phyloP scores from a whole-genome alignment of 2,113 vertebrate species.

The Nerophis lumbriciformis region DNA sequence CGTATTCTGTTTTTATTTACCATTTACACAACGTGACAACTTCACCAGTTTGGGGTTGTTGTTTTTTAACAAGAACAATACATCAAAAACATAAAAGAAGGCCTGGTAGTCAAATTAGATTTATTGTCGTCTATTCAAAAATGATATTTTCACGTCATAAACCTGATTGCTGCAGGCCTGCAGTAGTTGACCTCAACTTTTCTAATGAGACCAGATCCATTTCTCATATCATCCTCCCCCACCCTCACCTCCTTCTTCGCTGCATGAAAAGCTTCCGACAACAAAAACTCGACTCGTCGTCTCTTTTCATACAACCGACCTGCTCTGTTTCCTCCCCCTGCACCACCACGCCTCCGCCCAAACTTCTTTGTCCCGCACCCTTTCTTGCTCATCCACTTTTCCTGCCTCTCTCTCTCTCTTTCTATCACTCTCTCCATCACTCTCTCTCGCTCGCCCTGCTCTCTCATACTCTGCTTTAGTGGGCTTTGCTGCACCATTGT shows the following conservation, averaged over 20 bases:
- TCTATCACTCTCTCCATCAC: slow-evolving; percentile 22
- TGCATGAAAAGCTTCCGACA: slow-evolving; percentile 36
- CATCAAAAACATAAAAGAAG: too few species aligned
- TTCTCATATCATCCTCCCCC: slow-evolving; percentile 28
- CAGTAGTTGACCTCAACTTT: not conserved
- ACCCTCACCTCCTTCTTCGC: slow-evolving; percentile 40
- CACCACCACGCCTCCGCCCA: slow-evolving; percentile 20
- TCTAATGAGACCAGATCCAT: slow-evolving; percentile 34
- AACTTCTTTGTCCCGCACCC: slow-evolving; percentile 37
- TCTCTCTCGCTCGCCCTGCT: not conserved
- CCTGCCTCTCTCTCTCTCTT: slow-evolving; percentile 8
- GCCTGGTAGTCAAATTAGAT: too few species aligned
- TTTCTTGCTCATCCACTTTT: not conserved
- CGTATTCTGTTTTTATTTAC: too few species aligned
- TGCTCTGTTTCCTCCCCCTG: slow-evolving; percentile 25
- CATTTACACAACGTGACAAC: too few species aligned
- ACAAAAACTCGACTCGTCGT: slow-evolving; percentile 52
- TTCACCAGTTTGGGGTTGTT: too few species aligned
- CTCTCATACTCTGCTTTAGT: slow-evolving; percentile 29
- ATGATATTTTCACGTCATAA: too few species aligned
- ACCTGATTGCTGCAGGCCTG: too few species aligned
- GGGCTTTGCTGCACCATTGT: slow-evolving; percentile 61
- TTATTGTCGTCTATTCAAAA: too few species aligned
- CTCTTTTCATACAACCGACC: slow-evolving; percentile 53
- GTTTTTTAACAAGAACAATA: too few species aligned